These are phyloP conservation scores for Alviniconcha marisindica DNA, from an alignment of 1,140 invertebrate species.

Conservation along the genomic window DNA sequence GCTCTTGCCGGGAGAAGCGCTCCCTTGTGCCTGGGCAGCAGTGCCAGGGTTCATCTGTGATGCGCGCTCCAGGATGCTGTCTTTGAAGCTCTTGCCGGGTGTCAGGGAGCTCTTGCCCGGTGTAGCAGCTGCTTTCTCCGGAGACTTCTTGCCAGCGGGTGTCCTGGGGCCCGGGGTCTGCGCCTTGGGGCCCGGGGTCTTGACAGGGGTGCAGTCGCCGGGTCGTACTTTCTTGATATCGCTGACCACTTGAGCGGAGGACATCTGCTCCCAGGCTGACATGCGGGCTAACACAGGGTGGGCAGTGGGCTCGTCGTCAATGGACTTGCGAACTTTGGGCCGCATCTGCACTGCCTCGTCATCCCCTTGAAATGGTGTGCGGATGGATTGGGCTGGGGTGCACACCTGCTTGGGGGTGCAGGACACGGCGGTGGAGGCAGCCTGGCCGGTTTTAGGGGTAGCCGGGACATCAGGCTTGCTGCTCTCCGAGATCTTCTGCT, in stretches of 20 bases:
- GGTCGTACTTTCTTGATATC: constrained; percentile 69
- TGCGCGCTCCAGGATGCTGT: constrained; percentile 33
- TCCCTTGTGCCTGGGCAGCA: neutral
- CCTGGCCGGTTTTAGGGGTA: constrained; percentile 14
- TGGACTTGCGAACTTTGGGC: constrained; percentile 34
- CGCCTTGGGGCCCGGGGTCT: constrained; percentile 39
- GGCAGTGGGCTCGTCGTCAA: constrained; percentile 68
- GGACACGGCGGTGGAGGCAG: neutral
- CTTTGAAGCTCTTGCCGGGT: constrained; percentile 32
- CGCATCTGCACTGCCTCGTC: constrained; percentile 36
- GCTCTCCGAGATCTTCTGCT: constrained; percentile 46
- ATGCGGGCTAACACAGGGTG: constrained; percentile 68
- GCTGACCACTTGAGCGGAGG: constrained; percentile 62
- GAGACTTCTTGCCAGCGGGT: neutral
- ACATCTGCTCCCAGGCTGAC: constrained; percentile 71
- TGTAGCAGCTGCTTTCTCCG: neutral
- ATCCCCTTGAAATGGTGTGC: neutral
- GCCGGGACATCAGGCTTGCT: constrained; percentile 38
- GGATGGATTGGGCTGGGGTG: constrained; percentile 19
- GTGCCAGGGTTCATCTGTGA: constrained; percentile 9
- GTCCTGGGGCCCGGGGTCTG: constrained; percentile 33
- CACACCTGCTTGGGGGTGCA: constrained; percentile 33
- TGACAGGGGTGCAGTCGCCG: constrained; percentile 34
- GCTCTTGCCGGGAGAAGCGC: constrained; percentile 34
- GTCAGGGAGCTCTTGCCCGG: neutral